Conservation (phyloP, 2,797 vertebrate species). For the Cryptoprocta ferox region DNA sequence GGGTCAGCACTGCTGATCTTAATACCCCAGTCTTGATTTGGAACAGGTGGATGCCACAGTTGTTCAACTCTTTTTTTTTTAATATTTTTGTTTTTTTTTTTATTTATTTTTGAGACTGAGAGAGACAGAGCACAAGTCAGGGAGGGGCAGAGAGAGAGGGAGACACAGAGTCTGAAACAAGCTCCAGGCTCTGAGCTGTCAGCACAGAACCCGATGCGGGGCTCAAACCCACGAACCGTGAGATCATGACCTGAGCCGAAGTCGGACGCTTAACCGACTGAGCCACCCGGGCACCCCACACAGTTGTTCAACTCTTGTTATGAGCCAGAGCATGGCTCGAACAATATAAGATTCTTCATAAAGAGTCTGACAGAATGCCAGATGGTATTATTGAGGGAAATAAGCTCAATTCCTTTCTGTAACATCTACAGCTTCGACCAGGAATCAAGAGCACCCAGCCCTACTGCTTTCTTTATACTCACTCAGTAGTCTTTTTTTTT, state of each 20-base stretch:
- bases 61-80: slow-evolving; percentile 57
- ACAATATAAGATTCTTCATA: slow-evolving; percentile 70
- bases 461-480: neutral
- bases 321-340: slow-evolving; percentile 54
- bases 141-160: too few relatives aligned
- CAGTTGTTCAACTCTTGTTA: slow-evolving; percentile 73
- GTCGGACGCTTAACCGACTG: too few relatives aligned
- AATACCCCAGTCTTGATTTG: slow-evolving; percentile 75
- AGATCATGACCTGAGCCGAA: too few relatives aligned
- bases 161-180: too few relatives aligned
- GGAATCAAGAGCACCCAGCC: neutral
- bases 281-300: neutral
- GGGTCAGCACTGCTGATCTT: slow-evolving; percentile 65
- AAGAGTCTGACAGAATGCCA: slow-evolving; percentile 31
- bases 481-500: neutral
- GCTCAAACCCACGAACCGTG: too few relatives aligned
- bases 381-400: slow-evolving; percentile 7
- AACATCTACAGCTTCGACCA: slow-evolving; percentile 29
- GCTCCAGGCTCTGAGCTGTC: too few relatives aligned
- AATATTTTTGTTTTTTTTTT: too few relatives aligned
- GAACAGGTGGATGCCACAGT: slow-evolving; percentile 79
- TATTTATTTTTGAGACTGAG: too few relatives aligned
- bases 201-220: too few relatives aligned
- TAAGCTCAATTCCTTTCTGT: neutral
- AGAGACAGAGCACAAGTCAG: too few relatives aligned